Evolutionary conservation across 2,888 invertebrate species (phyloP), one percentile per base, ranked within the genome.

Genomic region (Thymelicus acteon): DNA sequence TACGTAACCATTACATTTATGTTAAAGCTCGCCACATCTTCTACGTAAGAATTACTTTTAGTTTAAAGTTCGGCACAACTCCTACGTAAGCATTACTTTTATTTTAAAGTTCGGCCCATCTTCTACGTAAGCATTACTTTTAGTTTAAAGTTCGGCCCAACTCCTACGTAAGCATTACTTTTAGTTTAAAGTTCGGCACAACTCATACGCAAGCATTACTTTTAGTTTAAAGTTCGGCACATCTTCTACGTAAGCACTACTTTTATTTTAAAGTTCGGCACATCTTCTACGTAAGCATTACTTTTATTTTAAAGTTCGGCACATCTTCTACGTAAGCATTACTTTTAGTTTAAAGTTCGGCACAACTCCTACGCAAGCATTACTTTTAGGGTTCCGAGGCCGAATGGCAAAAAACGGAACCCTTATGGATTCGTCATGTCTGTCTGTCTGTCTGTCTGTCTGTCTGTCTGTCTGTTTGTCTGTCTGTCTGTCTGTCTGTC

Each of bases 301-400:
- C 10, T 44, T 44, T 10, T 12, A 1, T 44, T 8, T 44, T 66
- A 52, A 60, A 31, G 19, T 19, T 19, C 95, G 52, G 94, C 94
- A 44, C 88, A 91, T 31, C 89, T 87, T 74, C 83, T 92, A 75
- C 89, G 94, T 93, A 81, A 92, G 92, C 85, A 44, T 37, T 24
- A 37, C 10, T 44, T 44, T 7, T 44, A 7, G 5, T 7, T 44
- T 66, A 52, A 60, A 31, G 31, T 31, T 31, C 95, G 52, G 94
- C 94, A 44, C 88, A 91, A 31, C 89, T 87, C 73, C 83, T 92
- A 75, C 89, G 94, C 92, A 81, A 92, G 93, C 85, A 44, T 37
- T 31, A 37, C 8, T 44, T 44, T 10, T 44, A 10, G n/a, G n/a
- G n/a, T n/a, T n/a, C n/a, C n/a, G n/a, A n/a, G n/a, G n/a, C n/a